A percentile compares a stretch with the other conserved stretches of the same genome.
Evolutionary conservation across 2,888 invertebrate genomes (phyloP).

Genomic region (Keiferia lycopersicella): DNA sequence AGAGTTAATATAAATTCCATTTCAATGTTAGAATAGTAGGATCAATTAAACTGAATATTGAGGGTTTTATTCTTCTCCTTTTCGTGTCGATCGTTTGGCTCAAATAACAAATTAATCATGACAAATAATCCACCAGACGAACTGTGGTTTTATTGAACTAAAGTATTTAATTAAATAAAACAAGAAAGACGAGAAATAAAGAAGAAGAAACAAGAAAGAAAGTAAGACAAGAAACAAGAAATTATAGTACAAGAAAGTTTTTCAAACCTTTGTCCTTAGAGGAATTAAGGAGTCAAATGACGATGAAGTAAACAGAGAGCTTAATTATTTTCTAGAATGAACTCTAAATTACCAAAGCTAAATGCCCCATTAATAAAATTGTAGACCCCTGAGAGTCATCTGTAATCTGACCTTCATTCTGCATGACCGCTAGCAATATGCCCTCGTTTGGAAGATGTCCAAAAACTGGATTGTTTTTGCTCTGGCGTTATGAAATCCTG

Average conservation of each 20-base stretch:
- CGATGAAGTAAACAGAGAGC: background rate
- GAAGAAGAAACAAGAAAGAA: no score
- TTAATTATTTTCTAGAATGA: background rate
- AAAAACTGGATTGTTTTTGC: slow-evolving; percentile 53
- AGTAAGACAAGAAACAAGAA: background rate
- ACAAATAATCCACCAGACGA: no score
- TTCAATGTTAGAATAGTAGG: background rate
- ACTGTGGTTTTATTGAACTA: no score
- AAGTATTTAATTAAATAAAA: no score
- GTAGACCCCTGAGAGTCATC: slow-evolving; percentile 10
- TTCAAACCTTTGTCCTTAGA: background rate
- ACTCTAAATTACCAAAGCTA: background rate
- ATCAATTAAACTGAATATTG: background rate
- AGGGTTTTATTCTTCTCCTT: background rate
- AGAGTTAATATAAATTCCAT: no score
- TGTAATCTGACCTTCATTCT: slow-evolving; percentile 22
- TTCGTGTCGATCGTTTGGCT: no score
- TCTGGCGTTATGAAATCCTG: slow-evolving; percentile 27
- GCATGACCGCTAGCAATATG: slow-evolving; percentile 36
- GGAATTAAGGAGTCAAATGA: no score
- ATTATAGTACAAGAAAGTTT: background rate
- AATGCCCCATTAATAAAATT: background rate
- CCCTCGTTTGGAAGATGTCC: slow-evolving; percentile 55
- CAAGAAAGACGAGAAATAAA: no score
- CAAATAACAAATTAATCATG: no score